Conservation (phyloP, 2,888 invertebrate species). For the Athrips mouffetella region DNA sequence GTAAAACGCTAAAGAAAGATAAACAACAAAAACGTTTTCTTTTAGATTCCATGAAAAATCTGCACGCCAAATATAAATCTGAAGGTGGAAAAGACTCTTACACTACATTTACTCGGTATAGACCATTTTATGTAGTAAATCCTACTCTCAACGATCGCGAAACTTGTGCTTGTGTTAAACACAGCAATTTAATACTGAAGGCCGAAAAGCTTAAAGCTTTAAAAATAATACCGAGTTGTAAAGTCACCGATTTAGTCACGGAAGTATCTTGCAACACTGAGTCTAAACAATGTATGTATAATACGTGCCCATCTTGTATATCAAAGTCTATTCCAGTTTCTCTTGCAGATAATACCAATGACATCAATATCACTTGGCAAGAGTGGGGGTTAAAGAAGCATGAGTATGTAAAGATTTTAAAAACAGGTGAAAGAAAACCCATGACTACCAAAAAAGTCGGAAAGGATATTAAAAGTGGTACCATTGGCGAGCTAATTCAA, state of each 20-base stretch:
- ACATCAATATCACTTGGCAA: slow-evolving; percentile 18
- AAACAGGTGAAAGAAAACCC: slow-evolving; percentile 12
- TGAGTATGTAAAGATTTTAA: slow-evolving; percentile 13
- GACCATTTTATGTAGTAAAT: slow-evolving; percentile 18
- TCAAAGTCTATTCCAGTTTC: slow-evolving; percentile 19
- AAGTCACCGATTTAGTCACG: slow-evolving; percentile 19
- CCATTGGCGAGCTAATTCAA: no score
- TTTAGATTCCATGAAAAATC: slow-evolving; percentile 17
- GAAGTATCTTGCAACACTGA: slow-evolving; percentile 17
- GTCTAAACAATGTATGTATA: slow-evolving; percentile 20
- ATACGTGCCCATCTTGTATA: slow-evolving; percentile 20
- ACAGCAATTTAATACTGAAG: slow-evolving; percentile 15
- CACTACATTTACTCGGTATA: slow-evolving; percentile 19
- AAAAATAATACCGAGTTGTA: slow-evolving; percentile 7
- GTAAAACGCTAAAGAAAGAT: slow-evolving; percentile 18
- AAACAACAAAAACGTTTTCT: slow-evolving; percentile 22
- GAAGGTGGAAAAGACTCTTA: slow-evolving; percentile 21
- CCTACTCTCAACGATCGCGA: slow-evolving; percentile 15
- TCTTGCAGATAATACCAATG: slow-evolving; percentile 19
- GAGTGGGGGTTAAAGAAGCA: slow-evolving; percentile 18
- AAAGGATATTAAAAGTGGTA: slow-evolving; percentile 21
- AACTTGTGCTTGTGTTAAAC: slow-evolving; percentile 16
- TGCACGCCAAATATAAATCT: slow-evolving; percentile 21
- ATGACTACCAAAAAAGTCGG: slow-evolving; percentile 18
- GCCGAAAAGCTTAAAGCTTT: no score